Base-by-base conservation (phyloP, 2,888 invertebrate genomes). In the Platynereis dumerilii region DNA sequence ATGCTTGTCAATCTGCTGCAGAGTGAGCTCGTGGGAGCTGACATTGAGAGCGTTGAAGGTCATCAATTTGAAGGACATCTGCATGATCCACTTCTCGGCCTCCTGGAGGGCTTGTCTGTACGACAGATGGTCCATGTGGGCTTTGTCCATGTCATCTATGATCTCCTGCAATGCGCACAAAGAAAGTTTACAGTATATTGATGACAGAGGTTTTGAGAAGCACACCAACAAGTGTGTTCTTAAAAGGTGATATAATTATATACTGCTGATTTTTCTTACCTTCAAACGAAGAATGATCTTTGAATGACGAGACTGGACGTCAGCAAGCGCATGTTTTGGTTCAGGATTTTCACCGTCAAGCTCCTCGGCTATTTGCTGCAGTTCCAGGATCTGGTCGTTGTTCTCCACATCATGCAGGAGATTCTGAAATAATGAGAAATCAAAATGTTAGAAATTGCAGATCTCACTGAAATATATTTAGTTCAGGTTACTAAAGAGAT, bases 51-150 rank as follows among this genome's bases (percentile, higher is more conserved):
- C 94, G 82, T 96, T 96, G 80, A 96, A 95, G 0, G 94, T 93
- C 95, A 96, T 96, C 0, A 96, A 87, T 79, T 94, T 93, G 89
- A 96, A 95, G 1, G 95, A 95, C 60, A 94, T 92, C 85, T 96
- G 95, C 27, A 96, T 84, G 56, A 96, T 86, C 96, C 96, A 97
- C 82, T 96, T 96, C 83, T 96, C 96, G 0, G 92, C 92, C 75
- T 96, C 95, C 86, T 96, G 96, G 27, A 96, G 86, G 15, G 91
- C 91, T 78, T 92, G 91, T 75, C 95, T 93, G 79, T 96, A 97
- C 17, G 90, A 88, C 69, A 82, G 79, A 64, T 84, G 81, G 61
- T 78, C 80, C 58, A 90, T 88, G 62, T 96, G 91, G 81, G 94
- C 94, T 24, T 88, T 87, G 79, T 94, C 94, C 0, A 96, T 76